These are phyloP conservation scores for Ditylenchus dipsaci DNA, from an alignment of 1,140 invertebrate genomes.

Conservation along the genomic window DNA sequence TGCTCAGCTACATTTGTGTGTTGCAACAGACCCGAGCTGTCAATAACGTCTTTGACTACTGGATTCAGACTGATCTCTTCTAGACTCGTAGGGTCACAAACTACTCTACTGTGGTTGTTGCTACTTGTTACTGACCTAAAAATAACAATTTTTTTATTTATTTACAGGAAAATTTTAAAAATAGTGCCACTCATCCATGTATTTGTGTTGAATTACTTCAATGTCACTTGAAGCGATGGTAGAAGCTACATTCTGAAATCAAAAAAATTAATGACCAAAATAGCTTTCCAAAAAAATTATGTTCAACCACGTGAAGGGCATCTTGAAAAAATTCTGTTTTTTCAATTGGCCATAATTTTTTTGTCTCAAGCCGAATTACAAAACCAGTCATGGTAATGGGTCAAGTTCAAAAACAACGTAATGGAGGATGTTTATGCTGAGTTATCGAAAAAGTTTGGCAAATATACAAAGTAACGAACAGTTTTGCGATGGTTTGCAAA, in stretches of 20 bases:
- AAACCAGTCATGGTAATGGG: no score
- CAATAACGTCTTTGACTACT: slow-evolving; percentile 1
- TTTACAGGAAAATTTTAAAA: slow-evolving; percentile 6
- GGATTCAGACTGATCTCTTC: slow-evolving; percentile 3
- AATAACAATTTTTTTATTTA: slow-evolving; percentile 17
- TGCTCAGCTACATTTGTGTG: slow-evolving; percentile 13
- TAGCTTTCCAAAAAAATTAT: no score
- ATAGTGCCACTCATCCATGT: slow-evolving; percentile 41
- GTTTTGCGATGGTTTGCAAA: no score
- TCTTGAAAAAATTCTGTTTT: no score
- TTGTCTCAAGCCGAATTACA: no score
- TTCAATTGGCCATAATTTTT: no score
- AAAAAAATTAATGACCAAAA: no score
- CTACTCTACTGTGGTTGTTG: slow-evolving; percentile 17
- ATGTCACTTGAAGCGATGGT: slow-evolving; percentile 47
- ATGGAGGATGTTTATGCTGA: no score
- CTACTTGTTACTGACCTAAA: slow-evolving; percentile 48
- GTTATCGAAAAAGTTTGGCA: no score
- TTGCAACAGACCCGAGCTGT: background rate
- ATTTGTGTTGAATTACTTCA: slow-evolving; percentile 38
- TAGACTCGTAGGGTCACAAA: background rate
- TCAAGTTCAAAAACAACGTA: no score
- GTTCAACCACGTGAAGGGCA: no score
- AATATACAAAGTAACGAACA: no score
- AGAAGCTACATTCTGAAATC: slow-evolving; percentile 33